Conservation (phyloP, 53 echinoderm and acorn worm species). For the Paelopatides confundens region DNA sequence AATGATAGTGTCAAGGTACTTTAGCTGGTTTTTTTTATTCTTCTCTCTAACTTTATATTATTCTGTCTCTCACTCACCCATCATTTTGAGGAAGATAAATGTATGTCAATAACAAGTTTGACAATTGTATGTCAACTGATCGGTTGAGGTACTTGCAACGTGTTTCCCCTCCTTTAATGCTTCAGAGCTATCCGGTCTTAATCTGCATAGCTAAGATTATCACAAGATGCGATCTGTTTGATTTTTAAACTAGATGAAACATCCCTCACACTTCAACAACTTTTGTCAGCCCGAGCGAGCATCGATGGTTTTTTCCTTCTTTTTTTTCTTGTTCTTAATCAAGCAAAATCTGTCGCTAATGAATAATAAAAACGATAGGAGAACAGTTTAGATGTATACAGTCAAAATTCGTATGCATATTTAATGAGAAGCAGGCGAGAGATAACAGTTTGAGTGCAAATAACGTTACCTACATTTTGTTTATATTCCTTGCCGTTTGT, state of each 20-base stretch:
- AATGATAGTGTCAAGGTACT: conserved; percentile 42
- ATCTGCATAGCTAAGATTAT: conserved; percentile 24
- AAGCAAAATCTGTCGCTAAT: conserved; percentile 19
- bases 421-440: conserved; percentile 12
- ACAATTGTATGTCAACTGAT: conserved; percentile 19
- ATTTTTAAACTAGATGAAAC: conserved; percentile 1
- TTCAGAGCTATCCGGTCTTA: background rate
- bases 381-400: conserved; percentile 8
- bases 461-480: background rate
- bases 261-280: conserved; percentile 10
- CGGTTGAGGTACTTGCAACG: background rate
- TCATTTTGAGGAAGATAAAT: background rate
- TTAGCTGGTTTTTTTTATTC: background rate
- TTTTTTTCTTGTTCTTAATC: background rate
- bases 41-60: background rate
- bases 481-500: too few species aligned
- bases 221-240: conserved; percentile 15
- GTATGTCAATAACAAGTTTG: conserved; percentile 21
- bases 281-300: conserved; percentile 33
- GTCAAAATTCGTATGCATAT: conserved; percentile 34
- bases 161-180: background rate
- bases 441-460: background rate
- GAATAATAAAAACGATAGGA: conserved; percentile 28
- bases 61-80: background rate
- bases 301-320: background rate